A percentile compares a stretch with the other conserved stretches of the same genome.
phyloP scores from a whole-genome alignment of 2,888 invertebrate genomes.

The Spodoptera exigua region DNA sequence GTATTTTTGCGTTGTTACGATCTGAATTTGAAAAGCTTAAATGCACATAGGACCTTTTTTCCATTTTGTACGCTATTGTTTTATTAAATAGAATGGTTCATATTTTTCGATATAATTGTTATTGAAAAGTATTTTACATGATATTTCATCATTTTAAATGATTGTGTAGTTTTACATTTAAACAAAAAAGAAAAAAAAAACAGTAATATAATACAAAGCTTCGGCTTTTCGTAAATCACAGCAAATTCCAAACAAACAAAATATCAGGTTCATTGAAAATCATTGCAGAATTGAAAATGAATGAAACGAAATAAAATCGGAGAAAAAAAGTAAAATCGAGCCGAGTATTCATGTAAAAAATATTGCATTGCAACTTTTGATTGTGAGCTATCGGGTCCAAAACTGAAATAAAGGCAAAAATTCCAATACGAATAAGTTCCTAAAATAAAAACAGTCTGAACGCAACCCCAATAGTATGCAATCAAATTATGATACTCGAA shows the following conservation, averaged over 20 bases:
- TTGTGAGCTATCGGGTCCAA: slow-evolving; percentile 18
- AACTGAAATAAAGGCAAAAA: slow-evolving; percentile 31
- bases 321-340: slow-evolving; percentile 20
- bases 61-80: too few species aligned
- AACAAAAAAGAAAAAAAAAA: background rate
- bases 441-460: slow-evolving; percentile 32
- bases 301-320: slow-evolving; percentile 18
- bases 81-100: too few species aligned
- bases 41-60: too few species aligned
- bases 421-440: slow-evolving; percentile 41
- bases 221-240: background rate
- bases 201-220: background rate
- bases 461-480: slow-evolving; percentile 24
- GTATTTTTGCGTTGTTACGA: slow-evolving; percentile 3
- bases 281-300: slow-evolving; percentile 1
- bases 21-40: background rate
- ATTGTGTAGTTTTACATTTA: too few species aligned
- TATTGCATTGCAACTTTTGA: slow-evolving; percentile 27
- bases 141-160: too few species aligned
- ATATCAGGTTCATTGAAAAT: background rate
- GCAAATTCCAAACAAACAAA: too few species aligned
- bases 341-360: slow-evolving; percentile 24
- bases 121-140: too few species aligned
- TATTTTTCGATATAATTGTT: too few species aligned
- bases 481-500: slow-evolving; percentile 56